Percentiles rank a stretch among this genome's conserved stretches.
phyloP scores from a whole-genome alignment of 2,113 vertebrate genomes.

The Azemiops feae region DNA sequence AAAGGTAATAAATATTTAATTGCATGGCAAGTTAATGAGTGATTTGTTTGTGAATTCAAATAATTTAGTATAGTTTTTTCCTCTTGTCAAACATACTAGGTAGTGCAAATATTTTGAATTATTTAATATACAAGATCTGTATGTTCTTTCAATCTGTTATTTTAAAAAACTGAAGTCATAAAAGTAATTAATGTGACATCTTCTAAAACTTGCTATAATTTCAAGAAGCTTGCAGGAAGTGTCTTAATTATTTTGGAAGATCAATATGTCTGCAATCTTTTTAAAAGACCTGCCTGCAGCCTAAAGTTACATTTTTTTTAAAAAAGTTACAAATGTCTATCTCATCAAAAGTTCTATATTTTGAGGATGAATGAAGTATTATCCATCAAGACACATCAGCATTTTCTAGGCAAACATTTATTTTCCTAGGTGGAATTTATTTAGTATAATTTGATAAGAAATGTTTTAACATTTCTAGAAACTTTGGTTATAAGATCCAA shows the following conservation, averaged over 20 bases:
- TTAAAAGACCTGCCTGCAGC: neutral
- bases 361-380: fast-evolving
- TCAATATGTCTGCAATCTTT: conserved; percentile 29
- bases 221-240: neutral
- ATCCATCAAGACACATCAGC: neutral
- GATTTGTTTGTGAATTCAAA: conserved; percentile 56
- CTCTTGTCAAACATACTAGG: conserved; percentile 44
- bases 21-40: conserved; percentile 50
- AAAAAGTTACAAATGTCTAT: neutral
- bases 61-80: conserved; percentile 52
- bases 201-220: conserved; percentile 34
- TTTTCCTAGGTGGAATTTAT: neutral
- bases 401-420: neutral
- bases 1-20: conserved; percentile 66
- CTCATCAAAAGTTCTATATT: fast-evolving
- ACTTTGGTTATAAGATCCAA: neutral
- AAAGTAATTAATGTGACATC: conserved; percentile 46
- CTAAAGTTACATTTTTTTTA: neutral
- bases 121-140: conserved; percentile 56
- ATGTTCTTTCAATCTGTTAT: neutral
- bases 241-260: conserved; percentile 11
- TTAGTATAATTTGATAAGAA: fast-evolving
- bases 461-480: neutral
- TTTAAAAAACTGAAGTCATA: conserved; percentile 48
- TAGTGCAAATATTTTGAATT: conserved; percentile 61